Evolutionary conservation across 2,797 vertebrate species (phyloP).

Genomic region (Morelia viridis): DNA sequence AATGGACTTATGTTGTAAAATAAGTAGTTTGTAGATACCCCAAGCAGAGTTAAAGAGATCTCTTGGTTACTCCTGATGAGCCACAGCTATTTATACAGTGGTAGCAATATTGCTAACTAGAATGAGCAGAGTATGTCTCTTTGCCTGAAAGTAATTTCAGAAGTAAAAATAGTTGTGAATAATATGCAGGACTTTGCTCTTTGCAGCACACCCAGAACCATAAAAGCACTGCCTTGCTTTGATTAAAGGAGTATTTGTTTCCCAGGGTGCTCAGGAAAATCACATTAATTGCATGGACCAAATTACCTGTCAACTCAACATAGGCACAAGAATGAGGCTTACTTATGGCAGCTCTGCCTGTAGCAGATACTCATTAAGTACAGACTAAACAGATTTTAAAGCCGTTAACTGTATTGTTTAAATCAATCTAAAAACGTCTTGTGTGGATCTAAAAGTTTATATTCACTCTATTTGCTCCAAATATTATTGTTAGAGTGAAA

Average conservation of each 20-base stretch:
- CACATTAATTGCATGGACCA: slow-evolving; percentile 25
- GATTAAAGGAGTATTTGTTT: slow-evolving; percentile 20
- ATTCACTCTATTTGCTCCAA: slow-evolving; percentile 64
- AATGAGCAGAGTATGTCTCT: neutral
- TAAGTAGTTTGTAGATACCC: neutral
- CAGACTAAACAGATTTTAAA: slow-evolving; percentile 38
- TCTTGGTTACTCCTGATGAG: neutral
- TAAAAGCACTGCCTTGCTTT: slow-evolving; percentile 13
- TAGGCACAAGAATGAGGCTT: slow-evolving; percentile 9
- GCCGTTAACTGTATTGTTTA: slow-evolving; percentile 51
- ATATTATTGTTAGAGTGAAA: slow-evolving; percentile 56
- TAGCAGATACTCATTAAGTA: slow-evolving; percentile 35
- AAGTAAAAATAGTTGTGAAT: neutral
- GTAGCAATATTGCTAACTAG: neutral
- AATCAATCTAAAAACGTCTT: slow-evolving; percentile 54
- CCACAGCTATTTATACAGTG: neutral
- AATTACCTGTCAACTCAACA: slow-evolving; percentile 31
- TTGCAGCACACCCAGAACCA: neutral
- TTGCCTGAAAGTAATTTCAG: slow-evolving; percentile 1
- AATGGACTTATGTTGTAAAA: neutral
- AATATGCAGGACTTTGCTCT: neutral
- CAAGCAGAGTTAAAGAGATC: neutral
- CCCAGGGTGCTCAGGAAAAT: slow-evolving; percentile 16
- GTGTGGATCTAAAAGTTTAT: slow-evolving; percentile 56
- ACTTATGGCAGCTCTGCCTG: slow-evolving; percentile 23